A percentile compares a stretch with the other conserved stretches of the same genome.
phyloP scores from a whole-genome alignment of 2,888 invertebrate species.

The Reticulitermes lucifugus region DNA sequence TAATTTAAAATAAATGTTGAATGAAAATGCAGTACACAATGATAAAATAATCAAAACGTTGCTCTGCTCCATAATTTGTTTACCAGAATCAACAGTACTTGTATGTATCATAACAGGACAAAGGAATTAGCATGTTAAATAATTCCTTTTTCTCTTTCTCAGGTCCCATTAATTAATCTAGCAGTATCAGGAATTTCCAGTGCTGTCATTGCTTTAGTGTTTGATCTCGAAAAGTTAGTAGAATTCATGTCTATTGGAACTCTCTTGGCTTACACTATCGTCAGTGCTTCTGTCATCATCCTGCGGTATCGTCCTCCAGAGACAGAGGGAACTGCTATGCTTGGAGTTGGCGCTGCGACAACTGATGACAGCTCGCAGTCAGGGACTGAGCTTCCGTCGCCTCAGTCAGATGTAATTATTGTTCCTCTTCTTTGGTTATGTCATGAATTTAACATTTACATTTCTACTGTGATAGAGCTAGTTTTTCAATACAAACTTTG shows the following conservation, averaged over 20 bases:
- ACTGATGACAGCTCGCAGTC: constrained; percentile 72
- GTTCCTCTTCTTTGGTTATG: too few species aligned
- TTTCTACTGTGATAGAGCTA: too few species aligned
- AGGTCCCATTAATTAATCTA: constrained; percentile 76
- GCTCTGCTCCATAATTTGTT: too few species aligned
- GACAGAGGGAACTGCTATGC: constrained; percentile 42
- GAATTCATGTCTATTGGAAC: constrained; percentile 96
- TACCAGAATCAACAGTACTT: too few species aligned
- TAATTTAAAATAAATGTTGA: too few species aligned
- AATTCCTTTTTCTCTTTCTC: constrained; percentile 42
- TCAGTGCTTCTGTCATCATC: constrained; percentile 90
- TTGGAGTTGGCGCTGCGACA: constrained; percentile 35
- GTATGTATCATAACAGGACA: too few species aligned
- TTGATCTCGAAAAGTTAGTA: constrained; percentile 89
- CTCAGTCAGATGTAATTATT: constrained; percentile 66
- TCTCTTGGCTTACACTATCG: constrained; percentile 89
- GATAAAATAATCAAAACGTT: too few species aligned
- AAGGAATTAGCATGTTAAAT: too few species aligned
- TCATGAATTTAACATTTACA: too few species aligned
- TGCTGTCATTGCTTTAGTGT: constrained; percentile 83
- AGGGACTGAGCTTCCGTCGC: constrained; percentile 72
- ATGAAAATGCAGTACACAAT: too few species aligned
- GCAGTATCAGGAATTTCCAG: constrained; percentile 81
- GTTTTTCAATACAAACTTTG: too few species aligned
- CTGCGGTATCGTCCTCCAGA: constrained; percentile 80